phyloP scores from a whole-genome alignment of 53 echinoderm and acorn worm species.

The Echinometra lucunter region DNA sequence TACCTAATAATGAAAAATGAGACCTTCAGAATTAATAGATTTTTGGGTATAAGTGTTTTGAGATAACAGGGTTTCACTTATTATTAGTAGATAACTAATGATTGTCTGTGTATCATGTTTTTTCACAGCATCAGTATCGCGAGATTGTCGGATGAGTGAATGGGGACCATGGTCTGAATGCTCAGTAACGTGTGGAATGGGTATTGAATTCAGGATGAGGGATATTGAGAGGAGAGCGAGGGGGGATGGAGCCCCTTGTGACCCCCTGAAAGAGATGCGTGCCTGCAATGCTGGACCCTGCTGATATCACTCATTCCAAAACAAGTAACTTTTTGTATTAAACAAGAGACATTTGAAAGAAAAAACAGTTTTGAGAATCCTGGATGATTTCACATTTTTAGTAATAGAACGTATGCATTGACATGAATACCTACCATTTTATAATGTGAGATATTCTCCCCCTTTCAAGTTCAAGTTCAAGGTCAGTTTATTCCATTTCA shows the following conservation, averaged over 20 bases:
- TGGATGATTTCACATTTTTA: not conserved
- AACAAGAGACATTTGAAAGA: not conserved
- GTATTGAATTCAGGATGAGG: slow-evolving; percentile 83
- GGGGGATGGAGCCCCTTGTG: slow-evolving; percentile 79
- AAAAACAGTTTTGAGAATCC: not conserved
- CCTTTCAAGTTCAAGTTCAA: too few relatives aligned
- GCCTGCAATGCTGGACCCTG: slow-evolving; percentile 71
- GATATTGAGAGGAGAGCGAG: slow-evolving; percentile 72
- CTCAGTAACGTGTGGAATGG: slow-evolving; percentile 84
- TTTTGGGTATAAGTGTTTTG: too few relatives aligned
- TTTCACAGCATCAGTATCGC: slow-evolving; percentile 29
- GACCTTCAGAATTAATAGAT: too few relatives aligned
- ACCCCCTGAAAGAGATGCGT: slow-evolving; percentile 82
- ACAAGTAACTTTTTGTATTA: not conserved
- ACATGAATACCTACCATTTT: too few relatives aligned
- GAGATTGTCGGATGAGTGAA: slow-evolving; percentile 88
- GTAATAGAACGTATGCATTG: too few relatives aligned
- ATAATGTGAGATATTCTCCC: too few relatives aligned
- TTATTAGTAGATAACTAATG: too few relatives aligned
- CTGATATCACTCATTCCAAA: not conserved
- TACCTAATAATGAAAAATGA: too few relatives aligned
- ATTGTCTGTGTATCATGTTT: not conserved
- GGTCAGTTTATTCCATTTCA: too few relatives aligned
- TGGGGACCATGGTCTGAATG: slow-evolving; percentile 92
- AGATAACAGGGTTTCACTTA: too few relatives aligned